phyloP scores from a whole-genome alignment of 2,888 invertebrate species.

The Lathronympha strigana region DNA sequence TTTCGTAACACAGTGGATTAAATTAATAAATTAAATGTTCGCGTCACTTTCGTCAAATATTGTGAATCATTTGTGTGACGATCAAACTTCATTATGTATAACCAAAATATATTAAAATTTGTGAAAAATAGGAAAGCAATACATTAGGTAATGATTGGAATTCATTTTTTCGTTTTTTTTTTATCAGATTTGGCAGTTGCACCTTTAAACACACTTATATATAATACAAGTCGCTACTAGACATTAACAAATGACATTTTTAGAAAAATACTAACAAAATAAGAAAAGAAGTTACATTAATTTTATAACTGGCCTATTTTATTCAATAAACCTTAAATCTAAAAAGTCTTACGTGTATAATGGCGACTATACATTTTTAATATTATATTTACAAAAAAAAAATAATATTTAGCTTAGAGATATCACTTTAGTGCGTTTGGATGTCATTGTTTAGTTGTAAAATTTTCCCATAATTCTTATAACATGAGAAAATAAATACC shows the following conservation, averaged over 20 bases:
- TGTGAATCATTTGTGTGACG: no score
- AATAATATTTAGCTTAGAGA: constrained; percentile 20
- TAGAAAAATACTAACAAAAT: constrained; percentile 6
- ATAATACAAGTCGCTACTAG: constrained; percentile 13
- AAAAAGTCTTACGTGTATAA: constrained; percentile 20
- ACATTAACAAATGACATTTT: constrained; percentile 11
- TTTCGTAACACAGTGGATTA: no score
- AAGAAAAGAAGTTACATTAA: constrained; percentile 16
- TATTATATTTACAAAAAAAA: constrained; percentile 35
- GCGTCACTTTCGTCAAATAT: no score
- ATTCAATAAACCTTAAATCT: constrained; percentile 19
- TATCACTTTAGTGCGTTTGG: constrained; percentile 26
- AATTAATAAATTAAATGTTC: no score
- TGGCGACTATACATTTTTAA: constrained; percentile 36
- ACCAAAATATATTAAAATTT: no score
- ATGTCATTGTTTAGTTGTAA: not conserved
- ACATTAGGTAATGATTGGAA: no score
- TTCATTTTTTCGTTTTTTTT: not conserved
- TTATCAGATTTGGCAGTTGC: not conserved
- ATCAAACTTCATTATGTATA: no score
- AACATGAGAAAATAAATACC: no score
- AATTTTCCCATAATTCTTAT: not conserved
- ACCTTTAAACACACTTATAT: not conserved
- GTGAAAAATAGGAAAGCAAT: no score
- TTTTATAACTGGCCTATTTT: constrained; percentile 36